These are phyloP conservation scores for Limnephilus auricula DNA, from an alignment of 2,888 invertebrate species.

Conservation along the genomic window DNA sequence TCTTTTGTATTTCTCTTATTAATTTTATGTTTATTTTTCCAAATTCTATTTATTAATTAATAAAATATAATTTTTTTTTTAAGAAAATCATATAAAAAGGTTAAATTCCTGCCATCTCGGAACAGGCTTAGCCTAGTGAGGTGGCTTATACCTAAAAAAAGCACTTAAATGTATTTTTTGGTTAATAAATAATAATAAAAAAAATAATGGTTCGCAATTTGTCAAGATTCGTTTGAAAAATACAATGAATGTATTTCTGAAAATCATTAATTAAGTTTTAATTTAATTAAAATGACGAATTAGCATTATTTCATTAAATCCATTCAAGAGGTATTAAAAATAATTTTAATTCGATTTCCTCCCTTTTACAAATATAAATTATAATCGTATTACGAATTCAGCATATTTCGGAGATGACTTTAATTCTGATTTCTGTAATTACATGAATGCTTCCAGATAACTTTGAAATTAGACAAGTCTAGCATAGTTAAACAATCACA, in stretches of 20 bases:
- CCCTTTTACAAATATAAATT: background rate
- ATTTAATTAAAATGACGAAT: background rate
- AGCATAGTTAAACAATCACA: slow-evolving; percentile 58
- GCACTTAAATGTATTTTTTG: too few relatives aligned
- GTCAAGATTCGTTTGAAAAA: background rate
- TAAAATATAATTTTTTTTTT: too few relatives aligned
- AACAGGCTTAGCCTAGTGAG: too few relatives aligned
- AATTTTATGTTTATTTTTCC: too few relatives aligned
- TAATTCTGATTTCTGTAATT: background rate
- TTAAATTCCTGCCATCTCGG: too few relatives aligned
- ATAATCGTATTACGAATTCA: background rate
- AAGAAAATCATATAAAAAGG: too few relatives aligned
- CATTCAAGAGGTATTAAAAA: background rate
- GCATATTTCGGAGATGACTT: background rate
- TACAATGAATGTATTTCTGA: background rate
- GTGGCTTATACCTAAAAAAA: too few relatives aligned
- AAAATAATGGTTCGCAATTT: background rate
- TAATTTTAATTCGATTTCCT: background rate
- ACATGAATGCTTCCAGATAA: background rate
- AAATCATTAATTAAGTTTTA: background rate
- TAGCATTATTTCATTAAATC: background rate
- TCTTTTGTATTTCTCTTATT: too few relatives aligned
- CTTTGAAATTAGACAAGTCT: background rate
- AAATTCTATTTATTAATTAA: too few relatives aligned
- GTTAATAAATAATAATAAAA: too few relatives aligned